Evolutionary conservation across 2,888 invertebrate genomes (phyloP), one percentile per base, ranked within the genome.

Genomic region (Cryptophagus acutangulus): DNA sequence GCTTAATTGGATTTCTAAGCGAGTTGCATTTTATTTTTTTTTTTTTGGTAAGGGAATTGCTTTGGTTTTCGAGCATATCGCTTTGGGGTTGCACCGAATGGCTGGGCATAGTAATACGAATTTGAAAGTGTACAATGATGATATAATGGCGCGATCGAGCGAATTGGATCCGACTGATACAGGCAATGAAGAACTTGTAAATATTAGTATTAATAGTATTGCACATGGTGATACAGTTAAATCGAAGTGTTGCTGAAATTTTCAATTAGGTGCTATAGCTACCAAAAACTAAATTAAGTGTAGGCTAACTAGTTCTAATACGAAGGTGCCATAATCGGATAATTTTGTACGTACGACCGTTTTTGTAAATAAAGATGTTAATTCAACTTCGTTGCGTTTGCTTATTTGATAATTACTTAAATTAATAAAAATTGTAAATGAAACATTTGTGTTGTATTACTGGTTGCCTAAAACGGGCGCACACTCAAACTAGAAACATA

Each of bases 61-160:
- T 55, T 77, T 81, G 48, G 81, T 87, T 17, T 88, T 89, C 61
- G 65, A 79, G 20, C 75, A 74, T 38, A 77, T 82, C 1, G 86
- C 85, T 0, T 64, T 74, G 15, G 77, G 79, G 0, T 67, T 87
- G 8, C 70, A 81, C 5, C 73, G 74, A 41, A 60, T 82, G 36
- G 74, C 77, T 0, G 65, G 66, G 10, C 70, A 53, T 37, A 47
- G 45, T 16, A 40, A 70, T 36, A 69, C 72, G 36, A 73, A 74
- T 0, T 58, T 84, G 26, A 73, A 77, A 35, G 74, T 82, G 9
- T 81, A 81, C 56, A 78, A 84, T 41, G 45, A 51, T 49, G 41
- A 49, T 55, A 66, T 69, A 61, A 14, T 73, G 65, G 81, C 78
- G 0, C 67, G 65, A 0, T 72, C 78, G 1, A 75, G 77, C 1